Evolutionary conservation across 2,113 vertebrate species (phyloP), one percentile per base, ranked within the genome.

Genomic region (Cichladusa arquata): DNA sequence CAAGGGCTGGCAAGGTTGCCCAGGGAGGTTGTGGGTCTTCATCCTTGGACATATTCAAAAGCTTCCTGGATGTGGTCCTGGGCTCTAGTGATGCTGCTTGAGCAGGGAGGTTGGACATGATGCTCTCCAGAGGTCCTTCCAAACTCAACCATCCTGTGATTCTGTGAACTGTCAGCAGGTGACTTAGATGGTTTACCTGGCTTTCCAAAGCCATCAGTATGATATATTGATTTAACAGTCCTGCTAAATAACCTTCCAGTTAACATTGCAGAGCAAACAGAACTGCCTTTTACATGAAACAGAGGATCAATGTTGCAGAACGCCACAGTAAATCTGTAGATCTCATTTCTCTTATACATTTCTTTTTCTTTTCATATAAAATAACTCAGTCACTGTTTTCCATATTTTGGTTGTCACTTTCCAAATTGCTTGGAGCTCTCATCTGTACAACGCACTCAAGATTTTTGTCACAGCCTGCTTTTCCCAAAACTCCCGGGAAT

Each of bases 371-470:
- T 82, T 86, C 14, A 34, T 18, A 76, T n/a, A 42, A 93, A 90
- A 80, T 42, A 64, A 60, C 57, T 93, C 80, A 65, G 86, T 90
- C 44, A 72, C 57, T 86, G 51, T 79, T 90, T 86, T 60, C 51
- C 6, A 2, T 82, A 72, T 82, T 92, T 90, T 80, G 36, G 45
- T 88, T 81, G 51, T 72, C 44, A 54, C 76, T 82, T 92, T 82
- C 36, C 53, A 88, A 80, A 88, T 86, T 90, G 66, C 74, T 92
- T 90, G 66, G 48, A 92, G 74, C 45, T 80, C 82, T 90, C 69
- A 76, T 71, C 61, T 94, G 29, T 40, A 70, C 24, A 58, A 82
- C 92, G 44, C 16, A 11, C 48, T 67, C 38, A 79, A 72, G 48
- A 67, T 56, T 87, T 94, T 94, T 94, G 70, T 87, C 70, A 71